These are phyloP conservation scores for Pagrus major DNA, from an alignment of 2,113 vertebrate genomes.

Conservation along the genomic window DNA sequence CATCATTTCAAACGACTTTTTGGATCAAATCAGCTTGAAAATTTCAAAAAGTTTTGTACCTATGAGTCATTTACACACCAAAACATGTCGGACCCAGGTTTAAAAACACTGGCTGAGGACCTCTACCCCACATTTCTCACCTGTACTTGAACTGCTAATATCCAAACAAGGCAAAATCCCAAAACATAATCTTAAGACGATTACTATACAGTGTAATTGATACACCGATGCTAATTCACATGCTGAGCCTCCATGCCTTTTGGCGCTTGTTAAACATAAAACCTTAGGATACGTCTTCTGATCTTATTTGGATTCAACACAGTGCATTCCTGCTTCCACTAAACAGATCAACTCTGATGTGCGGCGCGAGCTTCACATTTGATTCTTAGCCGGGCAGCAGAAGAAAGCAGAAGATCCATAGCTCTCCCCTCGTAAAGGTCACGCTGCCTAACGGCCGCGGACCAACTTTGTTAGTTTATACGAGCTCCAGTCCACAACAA, in stretches of 20 bases:
- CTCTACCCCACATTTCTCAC: too few relatives aligned
- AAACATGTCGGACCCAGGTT: too few relatives aligned
- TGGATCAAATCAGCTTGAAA: too few relatives aligned
- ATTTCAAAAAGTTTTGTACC: too few relatives aligned
- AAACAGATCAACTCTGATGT: conserved; percentile 58
- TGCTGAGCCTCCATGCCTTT: not conserved
- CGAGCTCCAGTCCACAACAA: conserved; percentile 52
- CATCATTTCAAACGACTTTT: too few relatives aligned
- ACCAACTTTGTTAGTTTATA: conserved; percentile 60
- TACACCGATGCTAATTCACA: not conserved
- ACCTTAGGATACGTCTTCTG: conserved; percentile 35
- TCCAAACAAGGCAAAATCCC: not conserved
- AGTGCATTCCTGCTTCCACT: conserved; percentile 31
- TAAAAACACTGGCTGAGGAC: too few relatives aligned
- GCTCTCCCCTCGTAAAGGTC: conserved; percentile 66
- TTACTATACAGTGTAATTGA: not conserved
- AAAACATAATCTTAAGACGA: not conserved
- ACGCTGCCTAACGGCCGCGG: conserved; percentile 32
- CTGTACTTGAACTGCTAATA: not conserved
- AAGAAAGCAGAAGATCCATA: conserved; percentile 64
- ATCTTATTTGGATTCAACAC: conserved; percentile 66
- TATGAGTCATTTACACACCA: too few relatives aligned
- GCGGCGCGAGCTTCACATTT: conserved; percentile 44
- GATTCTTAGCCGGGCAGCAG: conserved; percentile 37
- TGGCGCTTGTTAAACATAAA: conserved; percentile 8